Conservation (phyloP, 2,113 vertebrate genomes). For the Cisticola juncidis region DNA sequence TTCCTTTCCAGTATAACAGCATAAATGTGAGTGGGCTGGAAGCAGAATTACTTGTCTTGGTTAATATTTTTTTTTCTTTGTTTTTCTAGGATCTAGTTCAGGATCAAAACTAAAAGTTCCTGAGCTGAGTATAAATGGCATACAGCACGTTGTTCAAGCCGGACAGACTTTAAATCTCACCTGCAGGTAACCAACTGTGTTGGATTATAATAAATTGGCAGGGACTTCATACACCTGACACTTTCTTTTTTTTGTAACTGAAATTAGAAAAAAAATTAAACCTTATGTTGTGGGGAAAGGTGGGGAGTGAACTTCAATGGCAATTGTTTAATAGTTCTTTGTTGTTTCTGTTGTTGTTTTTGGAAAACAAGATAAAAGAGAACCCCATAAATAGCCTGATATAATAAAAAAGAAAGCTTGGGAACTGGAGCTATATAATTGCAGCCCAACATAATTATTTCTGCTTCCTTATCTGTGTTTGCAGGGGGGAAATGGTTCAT, state of each 20-base stretch:
- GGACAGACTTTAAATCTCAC: conserved; percentile 85
- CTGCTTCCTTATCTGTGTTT: conserved; percentile 66
- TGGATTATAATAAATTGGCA: neutral
- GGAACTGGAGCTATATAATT: conserved; percentile 37
- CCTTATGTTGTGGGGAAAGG: conserved; percentile 3
- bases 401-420: conserved; percentile 47
- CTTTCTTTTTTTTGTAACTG: neutral
- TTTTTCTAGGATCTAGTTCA: conserved; percentile 74
- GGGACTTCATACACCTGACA: conserved; percentile 9
- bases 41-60: neutral
- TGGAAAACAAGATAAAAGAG: conserved; percentile 58
- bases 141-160: conserved; percentile 80
- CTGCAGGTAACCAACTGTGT: conserved; percentile 85
- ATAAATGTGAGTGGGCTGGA: neutral
- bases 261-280: conserved; percentile 6
- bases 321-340: conserved; percentile 52
- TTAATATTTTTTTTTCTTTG: conserved; percentile 44
- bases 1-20: neutral
- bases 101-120: conserved; percentile 83
- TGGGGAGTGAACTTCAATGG: conserved; percentile 62
- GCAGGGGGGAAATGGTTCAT: conserved; percentile 86
- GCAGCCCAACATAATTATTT: conserved; percentile 41
- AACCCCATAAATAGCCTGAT: conserved; percentile 43
- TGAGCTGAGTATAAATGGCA: conserved; percentile 80
- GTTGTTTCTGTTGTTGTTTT: conserved; percentile 59